Evolutionary conservation across 92 coral and sea anemone genomes (phyloP), one percentile per base, ranked within the genome.

Genomic region (Parazoanthus swiftii): DNA sequence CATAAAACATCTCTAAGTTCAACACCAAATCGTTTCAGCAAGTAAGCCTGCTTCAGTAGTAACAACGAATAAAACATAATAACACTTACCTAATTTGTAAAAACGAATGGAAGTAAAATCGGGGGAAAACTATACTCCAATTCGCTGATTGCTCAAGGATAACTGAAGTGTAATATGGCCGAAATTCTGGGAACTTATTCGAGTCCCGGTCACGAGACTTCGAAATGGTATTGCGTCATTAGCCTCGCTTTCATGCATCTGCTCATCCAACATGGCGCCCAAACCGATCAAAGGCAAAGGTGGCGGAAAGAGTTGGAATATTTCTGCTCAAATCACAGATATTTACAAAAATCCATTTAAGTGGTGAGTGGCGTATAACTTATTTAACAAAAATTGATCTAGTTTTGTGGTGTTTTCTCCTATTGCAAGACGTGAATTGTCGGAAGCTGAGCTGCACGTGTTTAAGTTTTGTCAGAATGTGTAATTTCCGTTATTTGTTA

Each of bases 301-400:
- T 77, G 89, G 89, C 33, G 85, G 76, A 77, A 93, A 85, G 42
- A 87, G 72, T 80, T 82, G 82, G 78, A 88, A 78, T 33, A 82
- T 88, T 38, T 91, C 91, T 20, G 91, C 95, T 14, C 94, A 91
- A 81, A 73, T 95, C 29, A 87, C 93, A 88, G 98, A 97, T 85
- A 85, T 97, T 59, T 97, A 97, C 88, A 93, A 90, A 91, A 90
- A 97, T 88, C 98, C 99, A 77, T 77, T 86, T 29, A 97, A 97
- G 89, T 97, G 99, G 99, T 97, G 88, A 88, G 96, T 50, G 3
- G 25, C 9, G 29, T 59, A 1, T 25, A 39, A 39, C 18, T 51
- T 83, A 71, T 43, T 6, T 82, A 33, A 75, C 48, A 51, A 36
- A 37, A 23, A 0, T 20, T 35, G 2, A 42, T 13, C 21, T 29